Base-by-base conservation (phyloP, 2,113 vertebrate species). In the Barbus barbus region DNA sequence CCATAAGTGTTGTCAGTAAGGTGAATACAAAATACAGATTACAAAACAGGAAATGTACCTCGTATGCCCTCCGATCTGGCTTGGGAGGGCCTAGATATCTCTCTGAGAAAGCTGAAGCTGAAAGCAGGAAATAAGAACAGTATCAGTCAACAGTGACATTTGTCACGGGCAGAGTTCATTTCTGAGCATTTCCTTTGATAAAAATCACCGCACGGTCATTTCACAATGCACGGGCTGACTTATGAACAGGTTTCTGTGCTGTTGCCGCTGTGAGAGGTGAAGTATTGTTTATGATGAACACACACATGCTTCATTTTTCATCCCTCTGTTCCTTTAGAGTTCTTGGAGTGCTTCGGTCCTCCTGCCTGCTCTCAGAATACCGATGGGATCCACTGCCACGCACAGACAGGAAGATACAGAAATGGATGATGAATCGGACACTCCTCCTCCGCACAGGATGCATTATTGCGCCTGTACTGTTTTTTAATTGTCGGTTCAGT, bases 101-200 rank as follows among this genome's bases (percentile, higher is more conserved):
- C 90, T 99, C 98, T 0, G 98, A 99, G 92, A 99, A 99, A 0
- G 97, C 97, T 3, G 98, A 99, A 0, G 97, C 98, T 98, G 71
- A 89, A 91, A 14, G 16, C 48, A 81, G 20, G 77, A 84, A 81
- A 77, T 36, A 22, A 33, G 82, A 28, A 20, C n/a, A 9, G 33
- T 76, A 61, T 31, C 24, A 28, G 36, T 65, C 63, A 61, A 61
- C 18, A 33, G 16, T 63, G 53, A 63, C 53, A 83, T 63, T 61
- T 61, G 33, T 79, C 56, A 44, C 36, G 11, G 56, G 76, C 13
- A 41, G 56, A 61, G 36, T 26, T 79, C 1, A 79, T 79, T 63
- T 63, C 56, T 14, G 16, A 63, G 56, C 14, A 26, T 78, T 61
- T 78, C 51, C 51, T 78, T 36, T 58, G 48, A 78, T 78, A 58